phyloP scores from a whole-genome alignment of 1,140 invertebrate species.

The Drosophila carrolli region DNA sequence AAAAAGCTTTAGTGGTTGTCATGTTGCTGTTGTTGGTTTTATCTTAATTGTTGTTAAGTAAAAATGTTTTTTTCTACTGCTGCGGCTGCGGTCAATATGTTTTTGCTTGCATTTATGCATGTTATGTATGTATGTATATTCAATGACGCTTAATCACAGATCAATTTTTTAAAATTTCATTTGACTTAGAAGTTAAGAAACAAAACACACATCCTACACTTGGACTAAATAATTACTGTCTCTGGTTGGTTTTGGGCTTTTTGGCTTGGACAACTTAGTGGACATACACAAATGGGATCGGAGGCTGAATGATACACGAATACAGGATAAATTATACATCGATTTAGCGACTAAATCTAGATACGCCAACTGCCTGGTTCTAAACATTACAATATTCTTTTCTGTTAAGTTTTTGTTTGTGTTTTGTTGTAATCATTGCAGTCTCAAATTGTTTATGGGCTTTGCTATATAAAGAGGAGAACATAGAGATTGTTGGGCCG shows the following conservation, averaged over 20 bases:
- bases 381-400: slow-evolving; percentile 42
- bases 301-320: slow-evolving; percentile 15
- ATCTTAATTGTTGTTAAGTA: slow-evolving; percentile 49
- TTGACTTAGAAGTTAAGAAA: slow-evolving; percentile 83
- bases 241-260: slow-evolving; percentile 38
- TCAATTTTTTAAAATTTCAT: slow-evolving; percentile 81
- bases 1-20: slow-evolving; percentile 67
- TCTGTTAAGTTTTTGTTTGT: slow-evolving; percentile 33
- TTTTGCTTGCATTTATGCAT: slow-evolving; percentile 39
- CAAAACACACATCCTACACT: slow-evolving; percentile 45
- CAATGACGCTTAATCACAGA: slow-evolving; percentile 83
- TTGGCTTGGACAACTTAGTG: slow-evolving; percentile 41
- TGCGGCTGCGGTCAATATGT: slow-evolving; percentile 40
- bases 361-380: slow-evolving; percentile 18
- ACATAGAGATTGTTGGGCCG: slow-evolving; percentile 17
- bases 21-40: slow-evolving; percentile 52
- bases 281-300: slow-evolving; percentile 22
- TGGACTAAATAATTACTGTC: slow-evolving; percentile 48
- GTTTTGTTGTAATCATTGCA: slow-evolving; percentile 60
- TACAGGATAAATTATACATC: slow-evolving; percentile 41
- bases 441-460: slow-evolving; percentile 80
- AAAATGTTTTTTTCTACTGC: slow-evolving; percentile 41
- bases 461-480: slow-evolving; percentile 43
- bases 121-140: slow-evolving; percentile 66
- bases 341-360: slow-evolving; percentile 57